Percentiles rank a stretch among this genome's conserved stretches.
phyloP scores from a whole-genome alignment of 1,140 invertebrate genomes.

The Lepidurus packardi region DNA sequence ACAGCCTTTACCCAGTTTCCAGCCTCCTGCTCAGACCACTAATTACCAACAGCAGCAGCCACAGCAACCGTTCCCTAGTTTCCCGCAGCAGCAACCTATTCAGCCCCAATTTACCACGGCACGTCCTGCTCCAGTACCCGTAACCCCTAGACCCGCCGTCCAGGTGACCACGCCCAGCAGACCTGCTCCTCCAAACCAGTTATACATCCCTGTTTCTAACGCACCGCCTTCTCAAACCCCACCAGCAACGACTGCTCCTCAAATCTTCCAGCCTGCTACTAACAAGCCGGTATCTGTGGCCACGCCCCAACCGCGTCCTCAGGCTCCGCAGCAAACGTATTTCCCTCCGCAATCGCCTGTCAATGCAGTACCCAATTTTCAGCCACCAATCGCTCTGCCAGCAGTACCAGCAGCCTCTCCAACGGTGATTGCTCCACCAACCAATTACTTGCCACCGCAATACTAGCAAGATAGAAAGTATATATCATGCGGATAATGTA shows the following conservation, averaged over 20 bases:
- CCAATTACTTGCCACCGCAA: conserved; percentile 16
- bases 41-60: no score
- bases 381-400: not conserved
- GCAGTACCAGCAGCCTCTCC: not conserved
- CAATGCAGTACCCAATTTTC: not conserved
- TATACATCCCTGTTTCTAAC: not conserved
- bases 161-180: not conserved
- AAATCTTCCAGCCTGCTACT: not conserved
- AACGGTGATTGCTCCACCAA: not conserved
- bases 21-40: no score
- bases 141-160: not conserved
- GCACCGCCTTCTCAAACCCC: not conserved
- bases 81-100: not conserved
- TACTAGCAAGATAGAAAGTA: conserved; percentile 1
- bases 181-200: not conserved
- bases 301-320: not conserved
- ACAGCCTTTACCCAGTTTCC: not conserved
- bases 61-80: no score
- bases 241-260: not conserved
- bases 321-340: not conserved
- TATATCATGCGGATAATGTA: no score
- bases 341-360: not conserved
- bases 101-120: not conserved
- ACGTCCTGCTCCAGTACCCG: not conserved
- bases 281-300: not conserved